phyloP scores from a whole-genome alignment of 2,113 vertebrate species.

The Corythornis cristatus region DNA sequence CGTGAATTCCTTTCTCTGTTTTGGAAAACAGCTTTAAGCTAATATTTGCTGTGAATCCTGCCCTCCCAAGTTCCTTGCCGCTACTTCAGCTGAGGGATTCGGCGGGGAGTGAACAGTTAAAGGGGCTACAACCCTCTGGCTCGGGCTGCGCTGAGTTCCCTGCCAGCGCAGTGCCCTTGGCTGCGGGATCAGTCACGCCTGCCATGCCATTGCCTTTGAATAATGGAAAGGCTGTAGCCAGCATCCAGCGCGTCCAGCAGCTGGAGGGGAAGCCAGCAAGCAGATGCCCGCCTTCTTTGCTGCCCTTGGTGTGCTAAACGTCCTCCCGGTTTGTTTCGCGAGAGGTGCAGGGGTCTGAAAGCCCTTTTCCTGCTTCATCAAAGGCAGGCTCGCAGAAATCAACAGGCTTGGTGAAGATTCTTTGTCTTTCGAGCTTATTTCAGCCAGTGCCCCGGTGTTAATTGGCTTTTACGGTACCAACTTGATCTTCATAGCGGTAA shows the following conservation, averaged over 20 bases:
- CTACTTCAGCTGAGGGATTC: not conserved
- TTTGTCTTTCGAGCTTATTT: not conserved
- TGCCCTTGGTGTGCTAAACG: not conserved
- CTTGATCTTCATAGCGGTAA: constrained; percentile 53
- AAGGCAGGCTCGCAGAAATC: not conserved
- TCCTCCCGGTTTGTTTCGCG: not conserved
- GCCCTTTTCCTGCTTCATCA: not conserved
- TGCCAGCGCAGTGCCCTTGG: not conserved
- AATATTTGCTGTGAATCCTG: not conserved
- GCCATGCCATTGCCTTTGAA: constrained; percentile 57
- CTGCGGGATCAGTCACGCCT: constrained; percentile 13
- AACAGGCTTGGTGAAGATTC: not conserved
- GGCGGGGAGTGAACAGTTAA: not conserved
- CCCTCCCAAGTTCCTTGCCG: not conserved
- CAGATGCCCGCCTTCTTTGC: not conserved
- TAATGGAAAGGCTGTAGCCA: constrained; percentile 40
- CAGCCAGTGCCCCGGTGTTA: constrained; percentile 19
- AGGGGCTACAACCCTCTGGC: constrained; percentile 32
- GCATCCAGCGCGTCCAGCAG: constrained; percentile 19
- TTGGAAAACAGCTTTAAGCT: constrained; percentile 8
- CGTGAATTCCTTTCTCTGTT: constrained; percentile 8
- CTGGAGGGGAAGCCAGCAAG: constrained; percentile 7
- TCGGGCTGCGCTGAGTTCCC: not conserved
- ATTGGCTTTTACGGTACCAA: constrained; percentile 58
- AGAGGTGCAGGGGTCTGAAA: not conserved